These are phyloP conservation scores for Sinella curviseta DNA, from an alignment of 1,140 invertebrate species.

Conservation along the genomic window DNA sequence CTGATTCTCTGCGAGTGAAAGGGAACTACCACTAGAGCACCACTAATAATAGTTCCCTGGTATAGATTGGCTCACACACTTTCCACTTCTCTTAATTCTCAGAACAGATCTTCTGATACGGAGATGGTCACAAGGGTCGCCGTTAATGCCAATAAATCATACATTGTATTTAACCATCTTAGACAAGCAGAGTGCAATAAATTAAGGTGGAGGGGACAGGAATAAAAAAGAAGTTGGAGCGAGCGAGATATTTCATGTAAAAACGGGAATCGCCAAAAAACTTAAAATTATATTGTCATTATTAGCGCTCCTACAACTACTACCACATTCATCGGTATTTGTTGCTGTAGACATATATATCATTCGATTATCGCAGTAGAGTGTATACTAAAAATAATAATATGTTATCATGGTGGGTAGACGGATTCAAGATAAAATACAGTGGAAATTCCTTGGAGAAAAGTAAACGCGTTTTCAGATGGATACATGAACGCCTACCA, in stretches of 20 bases:
- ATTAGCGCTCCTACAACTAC: background rate
- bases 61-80: no score
- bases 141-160: slow-evolving; percentile 16
- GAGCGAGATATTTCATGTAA: background rate
- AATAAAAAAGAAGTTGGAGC: background rate
- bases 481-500: no score
- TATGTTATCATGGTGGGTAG: no score
- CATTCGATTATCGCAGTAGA: no score
- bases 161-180: slow-evolving; percentile 4
- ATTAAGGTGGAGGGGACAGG: slow-evolving; percentile 17
- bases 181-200: slow-evolving; percentile 1
- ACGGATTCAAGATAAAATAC: no score
- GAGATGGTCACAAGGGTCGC: background rate
- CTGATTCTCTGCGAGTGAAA: background rate
- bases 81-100: slow-evolving; percentile 13
- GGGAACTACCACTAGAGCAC: no score
- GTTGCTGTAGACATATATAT: background rate
- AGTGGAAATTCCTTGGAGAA: no score
- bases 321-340: no score
- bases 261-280: background rate
- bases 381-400: no score
- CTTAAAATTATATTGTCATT: background rate
- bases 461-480: no score
- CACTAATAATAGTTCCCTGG: no score
- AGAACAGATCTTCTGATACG: background rate